Evolutionary conservation across 2,888 invertebrate genomes (phyloP).

Genomic region (Lacanobia oleracea): DNA sequence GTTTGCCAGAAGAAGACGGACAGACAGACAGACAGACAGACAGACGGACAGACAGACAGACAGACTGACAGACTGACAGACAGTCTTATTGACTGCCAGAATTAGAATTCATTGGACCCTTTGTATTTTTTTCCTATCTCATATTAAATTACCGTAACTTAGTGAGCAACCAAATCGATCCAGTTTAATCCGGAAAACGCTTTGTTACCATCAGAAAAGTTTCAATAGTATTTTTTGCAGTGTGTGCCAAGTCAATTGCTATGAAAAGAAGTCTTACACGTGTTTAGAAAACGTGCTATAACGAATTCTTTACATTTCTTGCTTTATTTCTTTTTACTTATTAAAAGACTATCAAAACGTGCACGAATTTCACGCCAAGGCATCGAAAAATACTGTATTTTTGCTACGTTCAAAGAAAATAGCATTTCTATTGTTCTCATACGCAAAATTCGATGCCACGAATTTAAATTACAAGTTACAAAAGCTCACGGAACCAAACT

Average conservation of each 20-base stretch:
- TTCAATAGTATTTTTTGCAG: conserved; percentile 30
- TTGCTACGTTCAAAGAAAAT: conserved; percentile 30
- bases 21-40: no score
- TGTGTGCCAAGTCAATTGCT: conserved; percentile 26
- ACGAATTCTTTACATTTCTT: conserved; percentile 15
- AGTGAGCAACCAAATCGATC: neutral
- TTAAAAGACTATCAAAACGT: conserved; percentile 11
- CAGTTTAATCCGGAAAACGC: conserved; percentile 19
- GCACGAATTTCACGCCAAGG: conserved; percentile 14
- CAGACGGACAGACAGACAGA: no score
- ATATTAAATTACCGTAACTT: neutral
- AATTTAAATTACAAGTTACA: conserved; percentile 55
- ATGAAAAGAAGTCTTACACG: conserved; percentile 26
- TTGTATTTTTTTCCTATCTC: neutral
- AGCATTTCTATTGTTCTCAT: conserved; percentile 18
- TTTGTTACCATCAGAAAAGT: conserved; percentile 19
- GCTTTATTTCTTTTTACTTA: conserved; percentile 10
- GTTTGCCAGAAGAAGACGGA: no score
- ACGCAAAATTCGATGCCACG: conserved; percentile 26
- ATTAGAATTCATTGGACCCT: conserved; percentile 12
- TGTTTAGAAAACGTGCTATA: conserved; percentile 16
- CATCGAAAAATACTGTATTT: conserved; percentile 6
- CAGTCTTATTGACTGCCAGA: neutral
- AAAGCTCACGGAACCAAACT: conserved; percentile 65
- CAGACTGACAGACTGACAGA: no score